phyloP scores from a whole-genome alignment of 2,113 vertebrate genomes.

The Halcyon senegalensis region DNA sequence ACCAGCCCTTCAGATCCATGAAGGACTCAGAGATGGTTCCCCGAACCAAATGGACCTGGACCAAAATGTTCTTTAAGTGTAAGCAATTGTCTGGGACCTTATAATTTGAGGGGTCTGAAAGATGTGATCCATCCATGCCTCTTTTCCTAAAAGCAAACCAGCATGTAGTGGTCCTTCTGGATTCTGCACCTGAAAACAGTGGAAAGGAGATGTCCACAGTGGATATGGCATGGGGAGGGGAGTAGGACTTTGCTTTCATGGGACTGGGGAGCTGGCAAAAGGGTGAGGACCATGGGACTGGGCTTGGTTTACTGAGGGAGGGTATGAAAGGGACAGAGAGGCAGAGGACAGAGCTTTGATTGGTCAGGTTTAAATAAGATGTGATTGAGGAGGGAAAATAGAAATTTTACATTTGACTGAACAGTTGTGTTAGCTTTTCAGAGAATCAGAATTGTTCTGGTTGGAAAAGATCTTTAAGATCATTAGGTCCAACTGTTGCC shows the following conservation, averaged over 20 bases:
- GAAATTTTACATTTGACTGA: not conserved
- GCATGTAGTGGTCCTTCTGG: not conserved
- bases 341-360: not conserved
- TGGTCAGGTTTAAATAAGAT: not conserved
- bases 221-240: too few species aligned
- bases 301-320: not conserved
- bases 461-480: not conserved
- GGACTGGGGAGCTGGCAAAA: not conserved
- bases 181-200: not conserved
- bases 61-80: not conserved
- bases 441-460: not conserved
- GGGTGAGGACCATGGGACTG: not conserved
- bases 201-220: not conserved
- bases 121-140: not conserved
- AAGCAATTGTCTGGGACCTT: not conserved
- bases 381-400: not conserved
- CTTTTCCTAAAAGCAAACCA: not conserved
- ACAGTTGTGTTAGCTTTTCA: not conserved
- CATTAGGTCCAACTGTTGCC: rapidly evolving
- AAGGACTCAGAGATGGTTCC: not conserved
- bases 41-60: not conserved
- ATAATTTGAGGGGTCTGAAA: not conserved
- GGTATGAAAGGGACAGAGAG: not conserved
- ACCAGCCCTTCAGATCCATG: not conserved
- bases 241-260: not conserved